Conservation (phyloP, 2,797 vertebrate species). For the Pipistrellus pipistrellus region DNA sequence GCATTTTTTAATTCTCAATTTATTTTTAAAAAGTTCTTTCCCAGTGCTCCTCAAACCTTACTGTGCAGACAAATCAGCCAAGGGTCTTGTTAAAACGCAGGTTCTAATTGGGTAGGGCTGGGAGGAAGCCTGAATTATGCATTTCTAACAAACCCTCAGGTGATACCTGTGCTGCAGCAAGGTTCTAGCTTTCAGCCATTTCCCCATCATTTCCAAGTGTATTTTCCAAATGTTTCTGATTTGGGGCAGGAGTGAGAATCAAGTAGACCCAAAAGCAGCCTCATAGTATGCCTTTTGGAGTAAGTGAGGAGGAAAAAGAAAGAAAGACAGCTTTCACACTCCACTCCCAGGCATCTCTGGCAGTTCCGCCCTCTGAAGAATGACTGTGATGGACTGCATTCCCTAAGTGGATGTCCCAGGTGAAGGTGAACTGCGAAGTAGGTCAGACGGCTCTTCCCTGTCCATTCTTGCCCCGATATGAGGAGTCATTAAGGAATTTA, state of each 20-base stretch:
- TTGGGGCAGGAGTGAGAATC: not conserved
- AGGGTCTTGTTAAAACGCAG: not conserved
- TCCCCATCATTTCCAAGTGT: not conserved
- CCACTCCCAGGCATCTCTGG: not conserved
- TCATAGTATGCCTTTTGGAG: not conserved
- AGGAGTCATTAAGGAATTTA: not conserved
- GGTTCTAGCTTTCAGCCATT: not conserved
- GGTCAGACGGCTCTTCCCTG: not conserved
- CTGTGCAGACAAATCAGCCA: not conserved
- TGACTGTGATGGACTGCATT: not conserved
- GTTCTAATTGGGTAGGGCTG: not conserved
- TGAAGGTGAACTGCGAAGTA: not conserved
- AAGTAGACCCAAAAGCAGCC: not conserved
- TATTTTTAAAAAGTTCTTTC: not conserved
- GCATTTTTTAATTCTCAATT: not conserved
- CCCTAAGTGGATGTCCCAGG: too few relatives aligned
- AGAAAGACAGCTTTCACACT: not conserved
- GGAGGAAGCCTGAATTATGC: not conserved
- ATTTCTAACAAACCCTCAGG: not conserved
- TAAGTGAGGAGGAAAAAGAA: not conserved
- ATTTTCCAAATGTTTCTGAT: not conserved
- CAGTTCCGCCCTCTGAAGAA: not conserved
- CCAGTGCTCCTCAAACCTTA: not conserved
- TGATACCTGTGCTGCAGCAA: not conserved
- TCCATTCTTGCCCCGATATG: not conserved